Base-by-base conservation (phyloP, 2,888 invertebrate species). In the Athalia cordata region DNA sequence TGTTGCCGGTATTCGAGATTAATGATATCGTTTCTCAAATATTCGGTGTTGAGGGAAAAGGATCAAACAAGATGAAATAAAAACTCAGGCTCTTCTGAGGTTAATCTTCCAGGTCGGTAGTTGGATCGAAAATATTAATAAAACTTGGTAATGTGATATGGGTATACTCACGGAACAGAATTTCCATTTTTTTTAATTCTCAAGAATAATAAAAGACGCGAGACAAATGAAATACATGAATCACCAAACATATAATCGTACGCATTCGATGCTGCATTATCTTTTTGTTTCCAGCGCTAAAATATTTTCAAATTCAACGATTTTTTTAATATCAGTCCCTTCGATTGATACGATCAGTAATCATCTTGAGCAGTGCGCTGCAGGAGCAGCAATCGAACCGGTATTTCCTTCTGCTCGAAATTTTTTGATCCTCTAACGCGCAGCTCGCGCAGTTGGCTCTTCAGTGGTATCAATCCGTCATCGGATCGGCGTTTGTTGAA, bases 381-480 rank as follows among this genome's bases (percentile, higher is more conserved):
- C 29, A 29, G 29, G 29, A 29, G 29, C 29, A 29, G 29, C 29
- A 29, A 29, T 29, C 29, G 29, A 29, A 29, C 29, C 29, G 29
- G 29, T 29, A 29, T 29, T 29, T 29, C 29, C 29, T 29, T 29
- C 29, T 29, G 29, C 29, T 29, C 29, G 29, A 29, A 2, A 29
- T 29, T 29, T 29, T 29, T 29, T 29, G 29, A 29, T 29, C 29
- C 29, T 29, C 29, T 1, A 49, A 47, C 59, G 57, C 72, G 72
- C 13, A 13, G 45, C 45, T 47, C 47, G 9, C 45, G 61, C 72
- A 45, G 6, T n/a, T 13, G 7, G 45, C 49, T 15, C 66, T 49
- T 4, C 11, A 11, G 5, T 61, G 59, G 52, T 75, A 75, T 75
- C 75, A 62, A 75, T 75, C 75, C 64, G 75, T 75, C 75, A 62